These are phyloP conservation scores for Mustela erminea DNA, from an alignment of 2,797 vertebrate species.

Conservation along the genomic window DNA sequence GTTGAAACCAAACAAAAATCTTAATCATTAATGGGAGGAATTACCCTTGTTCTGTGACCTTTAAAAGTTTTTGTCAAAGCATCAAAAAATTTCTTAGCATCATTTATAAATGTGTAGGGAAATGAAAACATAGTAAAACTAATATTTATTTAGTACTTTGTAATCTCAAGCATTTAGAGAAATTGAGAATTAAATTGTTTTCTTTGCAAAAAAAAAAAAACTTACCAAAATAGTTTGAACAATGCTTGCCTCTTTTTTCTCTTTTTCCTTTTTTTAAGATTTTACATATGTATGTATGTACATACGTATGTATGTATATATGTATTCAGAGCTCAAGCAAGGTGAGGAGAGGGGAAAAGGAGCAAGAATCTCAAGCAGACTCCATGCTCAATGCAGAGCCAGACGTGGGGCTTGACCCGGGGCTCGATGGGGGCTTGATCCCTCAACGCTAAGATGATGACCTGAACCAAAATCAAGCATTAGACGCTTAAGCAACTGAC, in stretches of 20 bases:
- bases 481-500: not conserved
- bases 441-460: not conserved
- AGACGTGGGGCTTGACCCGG: not conserved
- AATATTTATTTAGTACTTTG: constrained; percentile 6
- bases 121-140: not conserved
- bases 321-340: not conserved
- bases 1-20: not conserved
- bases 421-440: not conserved
- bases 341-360: not conserved
- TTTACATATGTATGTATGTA: no score
- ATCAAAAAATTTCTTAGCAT: not conserved
- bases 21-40: not conserved
- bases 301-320: no score
- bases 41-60: not conserved
- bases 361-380: not conserved
- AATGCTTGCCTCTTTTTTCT: not conserved
- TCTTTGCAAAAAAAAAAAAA: not conserved
- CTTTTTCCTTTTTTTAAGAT: no score
- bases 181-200: not conserved
- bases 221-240: not conserved
- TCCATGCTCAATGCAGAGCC: not conserved
- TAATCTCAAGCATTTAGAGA: not conserved
- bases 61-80: not conserved
- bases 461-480: not conserved
- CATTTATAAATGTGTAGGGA: not conserved